Conservation (phyloP, 2,888 invertebrate species). For the Teleogryllus oceanicus region DNA sequence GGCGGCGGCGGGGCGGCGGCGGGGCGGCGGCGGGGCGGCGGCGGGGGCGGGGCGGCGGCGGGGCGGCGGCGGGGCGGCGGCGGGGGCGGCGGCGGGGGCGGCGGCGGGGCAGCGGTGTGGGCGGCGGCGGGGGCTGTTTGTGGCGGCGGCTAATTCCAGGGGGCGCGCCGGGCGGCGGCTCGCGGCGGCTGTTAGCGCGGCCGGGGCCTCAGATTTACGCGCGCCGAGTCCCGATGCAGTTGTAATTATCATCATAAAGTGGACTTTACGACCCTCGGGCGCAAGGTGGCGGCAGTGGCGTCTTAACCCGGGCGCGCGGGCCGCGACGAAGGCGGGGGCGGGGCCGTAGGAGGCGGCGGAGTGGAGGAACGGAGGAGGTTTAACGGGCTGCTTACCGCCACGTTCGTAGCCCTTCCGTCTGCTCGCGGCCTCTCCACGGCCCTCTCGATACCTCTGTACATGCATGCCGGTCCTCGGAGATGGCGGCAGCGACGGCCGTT, state of each 20-base stretch:
- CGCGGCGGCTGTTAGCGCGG: conserved; percentile 18
- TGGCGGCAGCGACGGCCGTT: no score
- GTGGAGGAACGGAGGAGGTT: no score
- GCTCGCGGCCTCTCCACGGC: no score
- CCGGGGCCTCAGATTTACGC: conserved; percentile 33
- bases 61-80: no score
- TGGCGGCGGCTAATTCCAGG: conserved; percentile 18
- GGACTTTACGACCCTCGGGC: conserved; percentile 47
- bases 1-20: neutral
- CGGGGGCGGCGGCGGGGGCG: neutral
- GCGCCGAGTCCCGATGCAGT: conserved; percentile 35
- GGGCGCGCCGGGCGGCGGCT: neutral
- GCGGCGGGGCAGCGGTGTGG: neutral
- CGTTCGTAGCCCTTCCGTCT: no score
- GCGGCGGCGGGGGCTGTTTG: neutral
- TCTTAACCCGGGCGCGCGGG: neutral
- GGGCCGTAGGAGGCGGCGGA: no score
- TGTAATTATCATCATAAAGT: conserved; percentile 52
- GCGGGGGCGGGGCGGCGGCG: no score
- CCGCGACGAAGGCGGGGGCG: neutral
- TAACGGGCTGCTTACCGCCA: no score
- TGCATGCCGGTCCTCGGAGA: no score
- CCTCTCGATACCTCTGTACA: no score
- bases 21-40: no score
- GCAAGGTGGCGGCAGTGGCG: conserved; percentile 33